These are phyloP conservation scores for Sinhomidia bicolor DNA, from an alignment of 2,888 invertebrate genomes.

Conservation along the genomic window DNA sequence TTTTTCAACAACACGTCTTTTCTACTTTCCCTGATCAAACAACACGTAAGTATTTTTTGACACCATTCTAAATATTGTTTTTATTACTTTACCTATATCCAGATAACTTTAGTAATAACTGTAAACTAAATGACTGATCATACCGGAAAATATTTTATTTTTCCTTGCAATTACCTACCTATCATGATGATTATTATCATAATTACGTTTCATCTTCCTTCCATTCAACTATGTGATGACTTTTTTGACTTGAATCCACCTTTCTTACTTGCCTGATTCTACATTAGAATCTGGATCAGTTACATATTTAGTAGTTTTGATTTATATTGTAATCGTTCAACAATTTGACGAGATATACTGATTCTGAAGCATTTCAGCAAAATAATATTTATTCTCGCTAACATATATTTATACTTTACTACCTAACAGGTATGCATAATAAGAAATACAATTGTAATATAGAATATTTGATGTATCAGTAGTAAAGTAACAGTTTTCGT, in stretches of 20 bases:
- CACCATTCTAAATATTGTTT: background rate
- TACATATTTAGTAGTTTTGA: background rate
- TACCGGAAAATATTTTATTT: conserved; percentile 4
- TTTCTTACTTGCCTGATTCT: background rate
- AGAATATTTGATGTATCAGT: background rate
- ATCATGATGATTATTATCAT: background rate
- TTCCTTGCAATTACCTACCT: background rate
- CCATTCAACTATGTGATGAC: background rate
- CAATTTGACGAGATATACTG: background rate
- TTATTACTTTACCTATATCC: background rate
- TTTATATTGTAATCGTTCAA: background rate
- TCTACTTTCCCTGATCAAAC: background rate
- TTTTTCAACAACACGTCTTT: background rate
- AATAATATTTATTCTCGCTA: background rate
- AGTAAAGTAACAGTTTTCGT: background rate
- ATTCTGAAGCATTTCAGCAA: background rate
- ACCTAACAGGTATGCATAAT: background rate
- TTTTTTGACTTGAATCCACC: background rate
- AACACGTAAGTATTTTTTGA: background rate
- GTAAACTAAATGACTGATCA: conserved; percentile 11
- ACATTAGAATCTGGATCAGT: background rate
- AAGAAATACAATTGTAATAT: background rate
- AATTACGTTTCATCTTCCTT: background rate
- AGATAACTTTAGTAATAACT: background rate
- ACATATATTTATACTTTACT: background rate